Evolutionary conservation across 2,888 invertebrate genomes (phyloP), one percentile per base, ranked within the genome.

Genomic region (Zygaena filipendulae): DNA sequence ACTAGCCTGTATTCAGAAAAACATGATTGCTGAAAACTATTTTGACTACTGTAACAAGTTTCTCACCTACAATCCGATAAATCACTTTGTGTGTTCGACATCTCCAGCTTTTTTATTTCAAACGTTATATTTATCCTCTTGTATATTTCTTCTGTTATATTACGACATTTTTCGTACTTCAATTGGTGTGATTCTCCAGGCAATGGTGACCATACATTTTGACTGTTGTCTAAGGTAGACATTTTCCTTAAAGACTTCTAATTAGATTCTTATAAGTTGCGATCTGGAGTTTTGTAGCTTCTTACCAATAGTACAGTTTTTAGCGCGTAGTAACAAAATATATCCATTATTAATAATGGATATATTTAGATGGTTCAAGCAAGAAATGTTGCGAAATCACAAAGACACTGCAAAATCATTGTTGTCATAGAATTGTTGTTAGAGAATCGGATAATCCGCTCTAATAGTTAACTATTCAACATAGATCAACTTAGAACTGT

Each of bases 71-170:
- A 49, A 11, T 71, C 64, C 1, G 75, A 74, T 0, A 62, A 29
- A 22, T 77, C 72, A 52, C 72, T 75, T 20, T 61, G 66, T 0
- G 51, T 50, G 3, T 49, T 60, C 16, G 49, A 50, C n/a, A n/a
- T n/a, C 35, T 71, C 74, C 21, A 72, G 40, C 40, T 75, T 68
- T 40, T 77, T 79, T 7, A 77, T 75, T 54, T 75, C 62, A 57
- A 79, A 77, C 3, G 77, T 79, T 33, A 79, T 71, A 44, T 79
- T 64, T 35, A 79, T 79, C 42, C 79, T 62, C 34, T 79, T 79
- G 42, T 79, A 79, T 40, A 79, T 79, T 39, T 79, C 79, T 30
- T 77, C 77, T 1, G 77, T 70, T 5, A 79, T 79, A 45, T 77
- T 68, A 3, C 69, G 57, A 51, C 77, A 79, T 54, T 79, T 79